Evolutionary conservation across 2,888 invertebrate genomes (phyloP).

Genomic region (Mylabris sibirica): DNA sequence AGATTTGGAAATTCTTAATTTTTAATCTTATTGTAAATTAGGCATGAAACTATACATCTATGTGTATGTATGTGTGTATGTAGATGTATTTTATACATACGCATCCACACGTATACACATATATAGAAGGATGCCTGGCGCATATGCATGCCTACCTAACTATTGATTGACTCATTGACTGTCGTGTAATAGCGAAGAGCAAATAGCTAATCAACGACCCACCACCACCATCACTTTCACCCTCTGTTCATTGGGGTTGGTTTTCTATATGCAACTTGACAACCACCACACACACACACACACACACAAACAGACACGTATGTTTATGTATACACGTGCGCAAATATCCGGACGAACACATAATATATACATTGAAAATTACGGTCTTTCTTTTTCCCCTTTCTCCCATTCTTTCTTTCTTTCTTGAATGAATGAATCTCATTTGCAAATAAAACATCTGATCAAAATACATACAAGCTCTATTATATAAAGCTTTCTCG

Average conservation of each 20-base stretch:
- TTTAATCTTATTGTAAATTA: neutral
- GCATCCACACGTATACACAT: constrained; percentile 14
- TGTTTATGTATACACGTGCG: constrained; percentile 15
- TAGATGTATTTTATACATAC: constrained; percentile 35
- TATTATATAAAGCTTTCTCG: neutral
- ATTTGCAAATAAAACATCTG: constrained; percentile 10
- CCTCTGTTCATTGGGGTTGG: constrained; percentile 35
- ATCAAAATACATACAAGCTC: neutral
- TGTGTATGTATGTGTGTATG: constrained; percentile 33
- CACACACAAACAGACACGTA: too few relatives aligned
- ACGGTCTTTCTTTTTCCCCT: neutral
- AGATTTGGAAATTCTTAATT: neutral
- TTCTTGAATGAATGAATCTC: neutral
- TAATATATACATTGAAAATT: neutral
- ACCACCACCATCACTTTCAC: constrained; percentile 27
- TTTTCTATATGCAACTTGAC: constrained; percentile 12
- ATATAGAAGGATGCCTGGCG: constrained; percentile 35
- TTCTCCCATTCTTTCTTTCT: neutral
- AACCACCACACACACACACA: constrained; percentile 11
- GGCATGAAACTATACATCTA: constrained; percentile 19
- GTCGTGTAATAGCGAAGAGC: constrained; percentile 45
- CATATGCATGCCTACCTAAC: constrained; percentile 50
- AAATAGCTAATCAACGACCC: constrained; percentile 47
- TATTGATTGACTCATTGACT: constrained; percentile 52
- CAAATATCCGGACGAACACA: constrained; percentile 11